Percentiles rank a stretch among this genome's conserved stretches.
phyloP scores from a whole-genome alignment of 2,113 vertebrate genomes.

The Mixornis gularis region DNA sequence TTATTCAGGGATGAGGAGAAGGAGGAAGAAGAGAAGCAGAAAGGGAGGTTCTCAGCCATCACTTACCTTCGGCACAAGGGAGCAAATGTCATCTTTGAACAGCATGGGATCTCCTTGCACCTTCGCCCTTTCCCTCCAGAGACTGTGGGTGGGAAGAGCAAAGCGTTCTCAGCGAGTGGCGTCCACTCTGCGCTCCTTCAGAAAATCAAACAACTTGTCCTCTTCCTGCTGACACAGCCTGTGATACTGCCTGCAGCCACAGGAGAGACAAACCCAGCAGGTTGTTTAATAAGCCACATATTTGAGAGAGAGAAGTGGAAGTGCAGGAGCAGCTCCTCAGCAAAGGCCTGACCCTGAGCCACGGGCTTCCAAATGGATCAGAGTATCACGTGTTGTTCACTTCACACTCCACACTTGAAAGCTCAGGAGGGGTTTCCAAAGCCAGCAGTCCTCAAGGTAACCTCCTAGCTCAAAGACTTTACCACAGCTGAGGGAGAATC shows the following conservation, averaged over 20 bases:
- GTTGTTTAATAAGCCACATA: not conserved
- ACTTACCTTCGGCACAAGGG: constrained; percentile 79
- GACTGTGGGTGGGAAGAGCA: constrained; percentile 56
- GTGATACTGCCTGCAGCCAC: not conserved
- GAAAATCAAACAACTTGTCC: not conserved
- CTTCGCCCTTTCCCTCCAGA: constrained; percentile 57
- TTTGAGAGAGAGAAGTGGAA: not conserved
- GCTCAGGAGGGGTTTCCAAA: not conserved
- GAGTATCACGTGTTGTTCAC: not conserved
- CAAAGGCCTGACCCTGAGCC: not conserved
- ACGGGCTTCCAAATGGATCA: accelerated
- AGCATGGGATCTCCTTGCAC: constrained; percentile 55
- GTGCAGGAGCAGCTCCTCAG: not conserved
- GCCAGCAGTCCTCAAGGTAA: not conserved
- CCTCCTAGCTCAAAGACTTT: not conserved
- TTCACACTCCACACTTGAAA: not conserved
- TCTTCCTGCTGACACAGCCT: not conserved
- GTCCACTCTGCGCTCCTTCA: not conserved
- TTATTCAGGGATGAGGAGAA: not conserved
- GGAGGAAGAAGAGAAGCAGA: not conserved
- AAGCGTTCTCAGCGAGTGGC: not conserved
- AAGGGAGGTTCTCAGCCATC: not conserved
- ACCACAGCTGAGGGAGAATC: not conserved
- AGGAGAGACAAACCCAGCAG: not conserved
- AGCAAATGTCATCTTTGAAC: constrained; percentile 66